Base-by-base conservation (phyloP, 2,797 vertebrate species). In the Syngnathus acus region DNA sequence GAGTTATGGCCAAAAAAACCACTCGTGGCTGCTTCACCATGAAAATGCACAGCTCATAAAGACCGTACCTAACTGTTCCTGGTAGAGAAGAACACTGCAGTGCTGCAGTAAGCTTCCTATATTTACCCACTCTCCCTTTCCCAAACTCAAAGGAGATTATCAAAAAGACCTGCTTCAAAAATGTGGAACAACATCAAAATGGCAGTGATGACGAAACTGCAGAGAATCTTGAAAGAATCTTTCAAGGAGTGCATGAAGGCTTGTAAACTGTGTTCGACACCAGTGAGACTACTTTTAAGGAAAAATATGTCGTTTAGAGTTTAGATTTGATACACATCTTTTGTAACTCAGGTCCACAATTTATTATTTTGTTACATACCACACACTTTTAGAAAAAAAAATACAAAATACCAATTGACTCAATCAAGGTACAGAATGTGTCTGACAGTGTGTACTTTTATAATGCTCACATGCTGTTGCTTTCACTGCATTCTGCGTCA, bases 251-350 rank as follows among this genome's bases (percentile, higher is more conserved):
- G 50, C 50, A 53, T 53, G 48, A 50, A 50, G 48, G 19, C 48
- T 6, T 50, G 5, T 6, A 19, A 50, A n/a, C 17, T 50, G 48
- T 50, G 48, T 19, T n/a, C 0, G 19, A 19, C 19, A 19, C 19
- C 48, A 50, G 1, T 1, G 48, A 50, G 6, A 8, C 7, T 19
- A 6, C 48, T 50, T 50, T 17, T 0, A 50, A 19, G 47, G 19
- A 50, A 19, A 50, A n/a, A 76, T 84, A 90, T 90, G 82, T 88
- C 81, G 81, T 57, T 57, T 57, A 10, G 65, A 23, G 45, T 47
- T 16, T 47, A 3, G 4, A 16, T 47, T 4, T 16, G 45, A 17
- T 16, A 6, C 16, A 16, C 13, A 47, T 47, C 4, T 47, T 80
- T 40, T 40, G 39, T 40, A 9, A 40, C 39, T 40, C 39, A 6